phyloP scores from a whole-genome alignment of 2,888 invertebrate species.

The Rhamphomyia laevipes region DNA sequence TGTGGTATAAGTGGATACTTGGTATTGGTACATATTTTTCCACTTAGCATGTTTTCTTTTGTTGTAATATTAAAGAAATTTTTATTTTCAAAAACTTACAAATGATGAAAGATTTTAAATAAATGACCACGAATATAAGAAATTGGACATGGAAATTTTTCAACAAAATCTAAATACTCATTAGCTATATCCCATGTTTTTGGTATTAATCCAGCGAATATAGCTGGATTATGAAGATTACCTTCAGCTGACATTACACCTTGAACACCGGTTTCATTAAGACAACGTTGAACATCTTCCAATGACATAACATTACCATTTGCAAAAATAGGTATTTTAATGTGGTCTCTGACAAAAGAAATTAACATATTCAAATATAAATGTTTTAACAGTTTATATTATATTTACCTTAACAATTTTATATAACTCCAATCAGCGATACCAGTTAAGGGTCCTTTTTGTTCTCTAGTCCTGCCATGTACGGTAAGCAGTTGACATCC shows the following conservation, averaged over 20 bases:
- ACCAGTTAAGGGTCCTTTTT: slow-evolving; percentile 92
- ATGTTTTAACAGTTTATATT: neutral
- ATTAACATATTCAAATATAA: neutral
- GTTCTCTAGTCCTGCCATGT: slow-evolving; percentile 90
- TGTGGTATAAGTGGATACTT: too few relatives aligned
- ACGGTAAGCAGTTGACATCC: slow-evolving; percentile 88
- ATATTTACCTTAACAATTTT: slow-evolving; percentile 68
- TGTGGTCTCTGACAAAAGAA: slow-evolving; percentile 49
- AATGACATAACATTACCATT: slow-evolving; percentile 95
- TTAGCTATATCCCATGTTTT: slow-evolving; percentile 79
- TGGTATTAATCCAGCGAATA: slow-evolving; percentile 71
- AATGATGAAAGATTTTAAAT: slow-evolving; percentile 91
- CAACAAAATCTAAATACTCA: slow-evolving; percentile 75
- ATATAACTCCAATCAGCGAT: slow-evolving; percentile 91
- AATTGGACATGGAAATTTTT: slow-evolving; percentile 73
- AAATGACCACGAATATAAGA: slow-evolving; percentile 90
- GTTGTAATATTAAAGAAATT: neutral
- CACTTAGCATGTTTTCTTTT: too few relatives aligned
- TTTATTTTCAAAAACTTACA: slow-evolving; percentile 47
- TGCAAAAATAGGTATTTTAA: slow-evolving; percentile 88
- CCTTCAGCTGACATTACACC: slow-evolving; percentile 93
- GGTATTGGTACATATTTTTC: too few relatives aligned
- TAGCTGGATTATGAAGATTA: slow-evolving; percentile 91
- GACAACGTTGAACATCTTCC: slow-evolving; percentile 73
- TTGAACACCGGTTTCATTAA: slow-evolving; percentile 71